A percentile compares a stretch with the other conserved stretches of the same genome.
These are phyloP conservation scores for Tetramorium bicarinatum DNA, from an alignment of 2,888 invertebrate species.

Conservation along the genomic window DNA sequence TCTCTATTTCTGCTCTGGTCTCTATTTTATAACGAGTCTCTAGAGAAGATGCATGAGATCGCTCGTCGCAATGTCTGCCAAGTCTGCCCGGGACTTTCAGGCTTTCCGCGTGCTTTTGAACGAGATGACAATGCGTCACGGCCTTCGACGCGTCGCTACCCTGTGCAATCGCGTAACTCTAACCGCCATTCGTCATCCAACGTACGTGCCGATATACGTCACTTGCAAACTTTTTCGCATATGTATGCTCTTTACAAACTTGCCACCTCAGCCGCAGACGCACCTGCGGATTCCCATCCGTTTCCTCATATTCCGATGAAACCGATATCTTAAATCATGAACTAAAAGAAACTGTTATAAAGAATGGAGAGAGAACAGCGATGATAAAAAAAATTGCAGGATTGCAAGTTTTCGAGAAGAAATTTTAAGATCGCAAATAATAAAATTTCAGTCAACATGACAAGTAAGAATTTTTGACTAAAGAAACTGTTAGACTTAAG, in stretches of 20 bases:
- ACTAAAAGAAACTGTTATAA: neutral
- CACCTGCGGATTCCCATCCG: neutral
- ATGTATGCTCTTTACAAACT: neutral
- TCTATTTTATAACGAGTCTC: slow-evolving; percentile 37
- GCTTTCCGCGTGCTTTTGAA: slow-evolving; percentile 45
- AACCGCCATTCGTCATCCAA: slow-evolving; percentile 5
- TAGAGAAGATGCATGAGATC: slow-evolving; percentile 18
- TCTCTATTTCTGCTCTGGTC: slow-evolving; percentile 23
- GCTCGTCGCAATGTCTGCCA: slow-evolving; percentile 58
- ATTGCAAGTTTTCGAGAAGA: neutral
- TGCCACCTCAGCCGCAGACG: neutral
- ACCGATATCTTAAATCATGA: neutral
- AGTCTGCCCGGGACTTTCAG: slow-evolving; percentile 59
- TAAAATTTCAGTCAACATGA: neutral
- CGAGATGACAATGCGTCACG: slow-evolving; percentile 59
- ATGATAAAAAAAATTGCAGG: neutral
- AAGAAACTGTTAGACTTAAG: neutral
- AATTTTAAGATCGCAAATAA: neutral
- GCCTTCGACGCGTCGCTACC: slow-evolving; percentile 47
- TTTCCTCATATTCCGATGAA: neutral
- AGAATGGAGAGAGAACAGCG: neutral
- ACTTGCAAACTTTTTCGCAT: slow-evolving; percentile 25
- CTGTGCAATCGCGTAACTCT: slow-evolving; percentile 34
- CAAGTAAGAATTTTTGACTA: neutral
- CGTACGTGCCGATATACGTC: neutral